Evolutionary conservation across 2,113 vertebrate species (phyloP).

Genomic region (Sprattus sprattus): DNA sequence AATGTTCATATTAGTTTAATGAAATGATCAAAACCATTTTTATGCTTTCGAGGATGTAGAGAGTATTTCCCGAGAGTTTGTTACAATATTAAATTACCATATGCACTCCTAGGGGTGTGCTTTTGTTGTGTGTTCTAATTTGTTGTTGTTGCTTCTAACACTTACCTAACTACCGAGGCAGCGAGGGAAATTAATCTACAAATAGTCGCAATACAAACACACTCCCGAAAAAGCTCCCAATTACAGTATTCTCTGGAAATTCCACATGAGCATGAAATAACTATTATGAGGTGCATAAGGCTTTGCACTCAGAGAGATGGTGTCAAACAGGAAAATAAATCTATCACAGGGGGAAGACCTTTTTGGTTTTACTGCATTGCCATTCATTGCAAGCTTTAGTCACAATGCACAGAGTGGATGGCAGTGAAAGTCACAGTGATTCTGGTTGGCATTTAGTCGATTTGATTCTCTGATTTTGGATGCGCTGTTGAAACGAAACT

Average conservation of each 20-base stretch:
- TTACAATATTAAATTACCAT: constrained; percentile 27
- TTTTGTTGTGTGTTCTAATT: constrained; percentile 35
- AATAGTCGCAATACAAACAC: constrained; percentile 31
- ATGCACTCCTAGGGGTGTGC: neutral
- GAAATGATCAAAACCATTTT: constrained; percentile 41
- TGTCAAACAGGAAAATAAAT: constrained; percentile 6
- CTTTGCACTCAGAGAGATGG: neutral
- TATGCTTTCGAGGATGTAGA: constrained; percentile 24
- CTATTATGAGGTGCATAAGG: neutral
- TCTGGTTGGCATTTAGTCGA: neutral
- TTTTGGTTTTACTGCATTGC: neutral
- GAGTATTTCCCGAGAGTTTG: constrained; percentile 22
- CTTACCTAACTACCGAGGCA: constrained; percentile 23
- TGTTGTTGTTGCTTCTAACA: constrained; percentile 37
- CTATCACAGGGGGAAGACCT: constrained; percentile 11
- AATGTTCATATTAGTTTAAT: constrained; percentile 2
- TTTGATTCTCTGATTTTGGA: neutral
- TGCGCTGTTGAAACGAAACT: neutral
- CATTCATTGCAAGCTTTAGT: neutral
- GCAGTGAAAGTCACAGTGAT: neutral
- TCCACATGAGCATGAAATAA: neutral
- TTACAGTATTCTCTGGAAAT: constrained; percentile 14
- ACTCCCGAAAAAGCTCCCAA: constrained; percentile 10
- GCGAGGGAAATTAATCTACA: constrained; percentile 32
- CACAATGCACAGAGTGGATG: neutral